Evolutionary conservation across 2,888 invertebrate genomes (phyloP).

Genomic region (Drosophila limbata): DNA sequence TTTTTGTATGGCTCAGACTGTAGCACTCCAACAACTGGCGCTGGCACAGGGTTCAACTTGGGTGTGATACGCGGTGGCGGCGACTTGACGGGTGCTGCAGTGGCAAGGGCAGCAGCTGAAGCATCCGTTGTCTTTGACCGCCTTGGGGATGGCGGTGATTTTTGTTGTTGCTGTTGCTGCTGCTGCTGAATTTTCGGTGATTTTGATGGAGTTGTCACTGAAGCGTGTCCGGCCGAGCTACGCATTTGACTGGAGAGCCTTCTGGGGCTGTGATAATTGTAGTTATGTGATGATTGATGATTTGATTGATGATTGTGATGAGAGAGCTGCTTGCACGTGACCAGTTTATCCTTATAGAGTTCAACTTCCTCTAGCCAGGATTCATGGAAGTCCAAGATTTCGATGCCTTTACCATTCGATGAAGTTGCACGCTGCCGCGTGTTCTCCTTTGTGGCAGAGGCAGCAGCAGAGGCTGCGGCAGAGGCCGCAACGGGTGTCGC

Average conservation of each 20-base stretch:
- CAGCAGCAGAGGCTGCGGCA: slow-evolving; percentile 16
- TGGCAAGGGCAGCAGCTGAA: slow-evolving; percentile 27
- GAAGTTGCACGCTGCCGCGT: slow-evolving; percentile 31
- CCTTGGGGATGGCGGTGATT: slow-evolving; percentile 41
- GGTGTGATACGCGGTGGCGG: slow-evolving; percentile 42
- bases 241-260: slow-evolving; percentile 36
- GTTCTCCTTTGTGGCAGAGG: slow-evolving; percentile 78
- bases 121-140: slow-evolving; percentile 42
- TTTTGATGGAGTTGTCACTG: slow-evolving; percentile 17
- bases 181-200: slow-evolving; percentile 3
- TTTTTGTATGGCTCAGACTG: slow-evolving; percentile 75
- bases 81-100: slow-evolving; percentile 36
- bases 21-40: slow-evolving; percentile 54
- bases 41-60: slow-evolving; percentile 47
- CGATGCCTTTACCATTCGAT: slow-evolving; percentile 73
- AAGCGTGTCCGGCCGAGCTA: slow-evolving; percentile 43
- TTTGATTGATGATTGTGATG: slow-evolving; percentile 64
- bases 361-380: slow-evolving; percentile 85
- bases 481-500: slow-evolving; percentile 28
- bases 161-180: slow-evolving; percentile 27
- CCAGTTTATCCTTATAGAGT: slow-evolving; percentile 82
- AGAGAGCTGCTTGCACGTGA: slow-evolving; percentile 75
- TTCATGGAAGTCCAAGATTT: slow-evolving; percentile 84
- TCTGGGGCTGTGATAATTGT: slow-evolving; percentile 13
- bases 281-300: slow-evolving; percentile 31